A percentile compares a stretch with the other conserved stretches of the same genome.
Evolutionary conservation across 2,888 invertebrate genomes (phyloP).

Genomic region (Amblyjoppa proteus): DNA sequence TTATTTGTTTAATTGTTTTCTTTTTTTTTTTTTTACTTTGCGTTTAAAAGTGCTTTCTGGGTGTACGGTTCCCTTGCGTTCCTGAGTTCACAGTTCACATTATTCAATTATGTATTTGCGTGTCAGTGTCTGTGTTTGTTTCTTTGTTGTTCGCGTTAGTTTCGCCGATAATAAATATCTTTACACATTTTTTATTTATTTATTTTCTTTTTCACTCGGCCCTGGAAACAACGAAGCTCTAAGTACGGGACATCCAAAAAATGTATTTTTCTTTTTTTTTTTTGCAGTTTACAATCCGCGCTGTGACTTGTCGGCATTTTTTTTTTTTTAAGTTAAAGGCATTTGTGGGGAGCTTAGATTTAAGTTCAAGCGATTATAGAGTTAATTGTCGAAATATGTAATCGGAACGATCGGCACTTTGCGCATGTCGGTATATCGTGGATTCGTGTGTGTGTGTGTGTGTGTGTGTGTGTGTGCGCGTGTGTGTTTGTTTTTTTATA

Average conservation of each 20-base stretch:
- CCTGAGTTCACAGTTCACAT: conserved; percentile 54
- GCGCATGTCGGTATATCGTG: conserved; percentile 33
- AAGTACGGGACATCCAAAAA: conserved; percentile 46
- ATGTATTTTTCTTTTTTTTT: conserved; percentile 12
- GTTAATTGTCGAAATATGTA: conserved; percentile 22
- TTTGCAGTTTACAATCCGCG: conserved; percentile 48
- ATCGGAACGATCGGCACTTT: conserved; percentile 45
- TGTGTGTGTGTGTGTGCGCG: conserved; percentile 22
- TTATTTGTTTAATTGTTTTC: not conserved
- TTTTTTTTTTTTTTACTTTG: conserved; percentile 13
- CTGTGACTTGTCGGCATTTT: conserved; percentile 46
- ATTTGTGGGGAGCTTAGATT: conserved; percentile 70
- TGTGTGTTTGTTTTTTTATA: conserved; percentile 24
- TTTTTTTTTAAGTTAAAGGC: conserved; percentile 65
- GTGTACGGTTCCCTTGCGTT: conserved; percentile 32
- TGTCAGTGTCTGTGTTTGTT: conserved; percentile 26
- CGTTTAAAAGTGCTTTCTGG: conserved; percentile 53
- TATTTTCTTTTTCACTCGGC: not conserved
- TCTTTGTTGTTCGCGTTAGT: conserved; percentile 4
- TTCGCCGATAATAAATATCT: conserved; percentile 51
- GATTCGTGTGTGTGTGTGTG: conserved; percentile 13
- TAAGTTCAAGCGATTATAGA: conserved; percentile 47
- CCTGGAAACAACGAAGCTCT: conserved; percentile 55
- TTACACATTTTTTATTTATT: conserved; percentile 1
- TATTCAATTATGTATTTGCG: conserved; percentile 35